Evolutionary conservation across 1,140 invertebrate genomes (phyloP).

Genomic region (Drosophila mayri): DNA sequence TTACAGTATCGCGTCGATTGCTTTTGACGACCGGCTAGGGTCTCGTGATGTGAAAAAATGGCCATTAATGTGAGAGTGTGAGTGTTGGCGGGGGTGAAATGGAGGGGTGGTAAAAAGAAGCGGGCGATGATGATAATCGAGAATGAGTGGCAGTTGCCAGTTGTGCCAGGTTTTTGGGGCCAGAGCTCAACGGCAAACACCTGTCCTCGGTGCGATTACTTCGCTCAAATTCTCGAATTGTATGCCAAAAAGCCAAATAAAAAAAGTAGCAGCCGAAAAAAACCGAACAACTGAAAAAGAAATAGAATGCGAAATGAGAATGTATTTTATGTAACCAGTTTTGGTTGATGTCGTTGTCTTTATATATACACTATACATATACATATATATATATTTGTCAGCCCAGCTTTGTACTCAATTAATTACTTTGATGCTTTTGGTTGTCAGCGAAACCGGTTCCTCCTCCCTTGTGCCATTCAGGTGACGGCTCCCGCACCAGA

Average conservation of each 20-base stretch:
- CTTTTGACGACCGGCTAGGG: conserved; percentile 35
- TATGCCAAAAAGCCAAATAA: conserved; percentile 36
- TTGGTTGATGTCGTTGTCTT: conserved; percentile 21
- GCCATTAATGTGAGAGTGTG: conserved; percentile 1
- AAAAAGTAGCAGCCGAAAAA: conserved; percentile 4
- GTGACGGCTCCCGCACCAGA: conserved; percentile 28
- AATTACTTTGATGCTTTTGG: conserved; percentile 34
- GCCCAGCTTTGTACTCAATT: conserved; percentile 32
- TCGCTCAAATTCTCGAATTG: conserved; percentile 26
- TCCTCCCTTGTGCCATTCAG: conserved; percentile 3
- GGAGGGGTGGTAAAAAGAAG: conserved; percentile 1
- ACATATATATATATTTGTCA: conserved; percentile 9
- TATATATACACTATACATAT: conserved; percentile 2
- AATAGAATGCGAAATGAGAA: conserved; percentile 30
- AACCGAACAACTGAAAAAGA: conserved; percentile 12
- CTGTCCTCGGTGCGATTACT: conserved; percentile 55
- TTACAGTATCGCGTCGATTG: conserved; percentile 40
- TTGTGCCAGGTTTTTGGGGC: conserved; percentile 23
- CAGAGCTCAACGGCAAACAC: conserved; percentile 62
- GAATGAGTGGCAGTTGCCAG: conserved; percentile 19
- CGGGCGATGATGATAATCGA: conserved; percentile 19
- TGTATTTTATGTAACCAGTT: conserved; percentile 75
- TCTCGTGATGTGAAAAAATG: conserved; percentile 47
- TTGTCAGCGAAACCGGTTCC: conserved; percentile 35
- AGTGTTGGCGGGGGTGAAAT: neutral